A percentile compares a stretch with the other conserved stretches of the same genome.
These are phyloP conservation scores for Mercenaria mercenaria DNA, from an alignment of 1,140 invertebrate genomes.

Conservation along the genomic window DNA sequence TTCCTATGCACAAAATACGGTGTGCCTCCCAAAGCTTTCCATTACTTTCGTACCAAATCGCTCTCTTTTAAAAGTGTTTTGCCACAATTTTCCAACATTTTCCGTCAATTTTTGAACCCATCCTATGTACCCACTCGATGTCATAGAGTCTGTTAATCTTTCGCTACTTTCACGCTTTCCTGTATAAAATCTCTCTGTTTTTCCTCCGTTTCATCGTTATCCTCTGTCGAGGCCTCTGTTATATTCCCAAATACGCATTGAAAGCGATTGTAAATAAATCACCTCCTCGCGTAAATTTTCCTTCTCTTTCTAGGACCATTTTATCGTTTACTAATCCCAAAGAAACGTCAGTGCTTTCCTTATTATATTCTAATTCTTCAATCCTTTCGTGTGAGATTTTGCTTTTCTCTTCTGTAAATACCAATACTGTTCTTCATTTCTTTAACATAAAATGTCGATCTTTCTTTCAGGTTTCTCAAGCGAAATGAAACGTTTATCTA, in stretches of 20 bases:
- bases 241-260: slow-evolving; percentile 26
- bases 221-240: not conserved
- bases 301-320: not conserved
- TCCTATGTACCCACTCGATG: slow-evolving; percentile 31
- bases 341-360: not conserved
- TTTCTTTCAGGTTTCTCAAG: not conserved
- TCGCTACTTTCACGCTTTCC: slow-evolving; percentile 12
- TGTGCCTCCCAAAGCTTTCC: not conserved
- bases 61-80: slow-evolving; percentile 18
- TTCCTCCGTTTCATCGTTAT: not conserved
- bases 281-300: not conserved
- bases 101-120: not conserved
- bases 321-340: not conserved
- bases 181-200: slow-evolving; percentile 9
- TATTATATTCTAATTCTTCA: not conserved
- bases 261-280: slow-evolving; percentile 12
- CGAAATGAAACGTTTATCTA: not conserved
- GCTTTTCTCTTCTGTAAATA: not conserved
- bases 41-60: slow-evolving; percentile 13
- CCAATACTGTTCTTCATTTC: slow-evolving; percentile 14
- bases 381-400: not conserved
- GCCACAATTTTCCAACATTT: not conserved
- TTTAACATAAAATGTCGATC: not conserved
- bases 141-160: not conserved
- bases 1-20: not conserved